Conservation (phyloP, 2,888 invertebrate species). For the Mythimna ferrago region DNA sequence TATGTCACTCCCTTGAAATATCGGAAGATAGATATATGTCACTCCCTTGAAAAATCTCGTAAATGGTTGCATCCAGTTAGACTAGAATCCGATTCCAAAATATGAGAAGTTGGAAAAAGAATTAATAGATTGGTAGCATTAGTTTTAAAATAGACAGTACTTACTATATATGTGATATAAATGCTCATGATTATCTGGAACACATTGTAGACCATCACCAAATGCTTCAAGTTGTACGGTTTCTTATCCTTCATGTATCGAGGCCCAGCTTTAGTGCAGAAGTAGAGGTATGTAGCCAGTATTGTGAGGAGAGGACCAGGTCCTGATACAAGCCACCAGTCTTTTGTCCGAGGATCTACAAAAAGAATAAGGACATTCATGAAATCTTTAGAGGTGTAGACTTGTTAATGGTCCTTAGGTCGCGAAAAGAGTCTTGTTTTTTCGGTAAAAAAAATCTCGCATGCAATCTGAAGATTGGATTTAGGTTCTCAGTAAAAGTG, state of each 20-base stretch:
- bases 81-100: too few species aligned
- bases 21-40: too few species aligned
- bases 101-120: too few species aligned
- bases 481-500: too few species aligned
- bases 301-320: constrained; percentile 92
- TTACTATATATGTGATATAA: constrained; percentile 88
- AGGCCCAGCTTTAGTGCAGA: constrained; percentile 93
- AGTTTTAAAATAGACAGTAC: constrained; percentile 31
- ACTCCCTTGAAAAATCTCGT: too few species aligned
- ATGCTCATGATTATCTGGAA: constrained; percentile 95
- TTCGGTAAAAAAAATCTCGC: too few species aligned
- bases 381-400: not conserved
- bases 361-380: not conserved
- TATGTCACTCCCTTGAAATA: too few species aligned
- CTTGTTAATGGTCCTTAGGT: too few species aligned
- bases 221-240: constrained; percentile 92
- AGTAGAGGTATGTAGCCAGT: constrained; percentile 91
- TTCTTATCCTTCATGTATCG: constrained; percentile 93
- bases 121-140: not conserved
- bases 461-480: too few species aligned
- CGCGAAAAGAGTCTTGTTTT: too few species aligned
- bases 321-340: constrained; percentile 93
- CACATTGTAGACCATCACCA: constrained; percentile 94
- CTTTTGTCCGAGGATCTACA: constrained; percentile 87
- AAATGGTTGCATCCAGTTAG: too few species aligned